Base-by-base conservation (phyloP, 1,140 invertebrate species). In the Anastrepha ludens region DNA sequence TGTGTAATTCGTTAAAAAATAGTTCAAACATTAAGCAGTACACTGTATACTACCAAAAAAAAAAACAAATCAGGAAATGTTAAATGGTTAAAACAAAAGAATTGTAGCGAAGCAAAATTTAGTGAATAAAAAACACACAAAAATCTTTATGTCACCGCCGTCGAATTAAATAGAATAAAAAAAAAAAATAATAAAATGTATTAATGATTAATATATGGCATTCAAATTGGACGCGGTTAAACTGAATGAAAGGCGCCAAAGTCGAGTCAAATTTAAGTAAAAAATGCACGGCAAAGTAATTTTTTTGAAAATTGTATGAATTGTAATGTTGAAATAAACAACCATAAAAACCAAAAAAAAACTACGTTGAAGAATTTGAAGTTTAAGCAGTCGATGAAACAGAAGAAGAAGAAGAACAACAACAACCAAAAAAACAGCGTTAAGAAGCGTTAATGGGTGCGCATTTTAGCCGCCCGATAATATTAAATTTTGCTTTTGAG, bases 301-400 rank as follows among this genome's bases (percentile, higher is more conserved):
- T 67, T 67, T 64, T 67, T 81, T 81, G 74, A 81, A 55, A 81
- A 81, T 81, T 81, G 74, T 81, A 81, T 55, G 74, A 81, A 81
- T 81, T 81, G 74, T 81, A 81, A 81, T 81, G 74, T 81, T 81
- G 74, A 81, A 81, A 81, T 81, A 81, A 81, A 81, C 74, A 81
- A 81, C 74, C 74, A 81, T 81, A 81, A 81, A 81, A 81, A 55
- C 50, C 44, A 2, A 81, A 81, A 81, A 81, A 81, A 81, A 81
- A 55, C 13, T 3, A 15, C 3, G 74, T 81, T 81, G 74, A 81
- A 81, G 47, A 5, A 55, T 81, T 81, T 81, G 47, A 20, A 81
- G 74, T 81, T 81, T 81, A 81, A 81, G 15, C 7, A 81, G 20
- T 55, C 47, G 50, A 81, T 81, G 74, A 44, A 81, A 55, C 17